Base-by-base conservation (phyloP, 2,888 invertebrate species). In the Nomada lathburiana region DNA sequence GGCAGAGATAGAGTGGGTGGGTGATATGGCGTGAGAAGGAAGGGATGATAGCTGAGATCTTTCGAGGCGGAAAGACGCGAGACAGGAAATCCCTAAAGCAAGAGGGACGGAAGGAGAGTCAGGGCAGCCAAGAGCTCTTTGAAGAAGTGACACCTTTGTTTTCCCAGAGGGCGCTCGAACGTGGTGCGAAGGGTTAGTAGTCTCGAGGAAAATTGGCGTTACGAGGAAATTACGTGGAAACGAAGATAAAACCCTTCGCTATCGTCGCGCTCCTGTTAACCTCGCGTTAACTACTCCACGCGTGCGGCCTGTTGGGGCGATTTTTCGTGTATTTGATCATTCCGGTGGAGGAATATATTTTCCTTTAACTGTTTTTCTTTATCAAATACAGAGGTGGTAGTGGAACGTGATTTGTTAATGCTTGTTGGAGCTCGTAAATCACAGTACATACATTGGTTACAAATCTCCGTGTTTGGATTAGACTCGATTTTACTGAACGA, bases 91-190 rank as follows among this genome's bases (percentile, higher is more conserved):
- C 86, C 71, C 83, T 65, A 50, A 81, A 77, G 76, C 80, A 67
- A 78, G 75, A 80, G 64, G 63, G 77, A 64, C 72, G 75, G 76
- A 64, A 74, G 29, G 63, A 82, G 74, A 80, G 81, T 80, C 71
- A 29, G 67, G 78, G 75, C 79, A 75, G 78, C 78, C 52, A 79
- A 88, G 90, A 88, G 89, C 85, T 88, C 90, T 91, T 91, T 89
- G 88, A 90, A 90, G 88, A 90, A 91, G 89, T 87, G 91, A 92
- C 92, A 90, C 91, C 89, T 92, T 91, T 92, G 89, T 92, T 90
- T 91, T 89, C 87, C 87, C 89, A 89, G 85, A 90, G 90, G 90
- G 90, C 80, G 88, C 83, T 85, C 77, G 62, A 85, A 75, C 76
- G 83, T 79, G 80, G 57, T 59, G 73, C 73, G 80, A 84, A 88